These are phyloP conservation scores for Leptopilina drosophilae DNA, from an alignment of 2,888 invertebrate species.

Conservation along the genomic window DNA sequence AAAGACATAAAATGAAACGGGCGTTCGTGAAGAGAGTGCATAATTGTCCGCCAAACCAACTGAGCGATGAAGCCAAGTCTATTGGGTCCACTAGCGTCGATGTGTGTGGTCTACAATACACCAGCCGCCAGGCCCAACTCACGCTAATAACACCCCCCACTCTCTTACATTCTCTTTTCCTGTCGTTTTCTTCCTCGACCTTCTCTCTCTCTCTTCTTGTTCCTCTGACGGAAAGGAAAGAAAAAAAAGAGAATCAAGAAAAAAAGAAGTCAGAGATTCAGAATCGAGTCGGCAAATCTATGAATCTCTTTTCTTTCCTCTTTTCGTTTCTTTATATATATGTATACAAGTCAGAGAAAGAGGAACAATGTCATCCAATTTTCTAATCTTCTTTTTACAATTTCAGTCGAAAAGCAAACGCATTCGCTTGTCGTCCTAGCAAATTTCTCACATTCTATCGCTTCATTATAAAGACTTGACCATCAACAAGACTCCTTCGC, in stretches of 20 bases:
- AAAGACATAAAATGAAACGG: slow-evolving; percentile 73
- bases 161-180: slow-evolving; percentile 64
- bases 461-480: slow-evolving; percentile 69
- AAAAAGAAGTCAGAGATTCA: slow-evolving; percentile 69
- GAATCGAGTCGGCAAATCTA: slow-evolving; percentile 65
- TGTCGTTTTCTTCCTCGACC: slow-evolving; percentile 59
- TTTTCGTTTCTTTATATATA: slow-evolving; percentile 12
- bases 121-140: slow-evolving; percentile 70
- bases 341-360: no score
- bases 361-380: slow-evolving; percentile 40
- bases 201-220: slow-evolving; percentile 50
- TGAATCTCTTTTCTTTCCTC: slow-evolving; percentile 57
- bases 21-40: slow-evolving; percentile 64
- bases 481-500: slow-evolving; percentile 55
- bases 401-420: slow-evolving; percentile 64
- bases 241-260: slow-evolving; percentile 43
- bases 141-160: slow-evolving; percentile 71
- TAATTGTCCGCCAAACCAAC: slow-evolving; percentile 55
- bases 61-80: slow-evolving; percentile 41
- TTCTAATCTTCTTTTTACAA: slow-evolving; percentile 61
- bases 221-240: slow-evolving; percentile 56
- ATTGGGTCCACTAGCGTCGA: slow-evolving; percentile 63
- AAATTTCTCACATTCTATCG: slow-evolving; percentile 74
- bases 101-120: slow-evolving; percentile 72
- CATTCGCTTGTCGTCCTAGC: slow-evolving; percentile 67